Conservation (phyloP, 1,140 invertebrate species). For the Drosophila parvula region DNA sequence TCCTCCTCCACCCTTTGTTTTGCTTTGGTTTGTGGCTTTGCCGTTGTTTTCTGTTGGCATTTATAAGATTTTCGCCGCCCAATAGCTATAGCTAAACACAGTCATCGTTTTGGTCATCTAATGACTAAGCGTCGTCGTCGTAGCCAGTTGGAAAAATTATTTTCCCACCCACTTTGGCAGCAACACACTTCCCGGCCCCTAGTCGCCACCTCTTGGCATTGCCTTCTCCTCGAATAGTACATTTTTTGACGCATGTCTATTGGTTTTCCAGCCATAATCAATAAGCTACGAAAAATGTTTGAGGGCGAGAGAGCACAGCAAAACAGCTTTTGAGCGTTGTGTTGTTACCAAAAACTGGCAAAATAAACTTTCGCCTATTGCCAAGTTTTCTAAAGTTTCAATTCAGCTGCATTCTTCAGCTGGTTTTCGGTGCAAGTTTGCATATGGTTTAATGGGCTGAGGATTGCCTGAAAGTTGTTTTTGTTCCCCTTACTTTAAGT, state of each 20-base stretch:
- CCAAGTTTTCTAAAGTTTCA: conserved; percentile 5
- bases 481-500: not conserved
- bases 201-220: not conserved
- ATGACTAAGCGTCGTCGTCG: conserved; percentile 47
- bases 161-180: conserved; percentile 17
- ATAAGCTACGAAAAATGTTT: conserved; percentile 54
- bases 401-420: not conserved
- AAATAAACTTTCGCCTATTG: conserved; percentile 57
- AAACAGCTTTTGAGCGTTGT: conserved; percentile 10
- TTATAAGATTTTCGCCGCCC: conserved; percentile 46
- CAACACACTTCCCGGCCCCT: not conserved
- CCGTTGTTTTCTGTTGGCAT: conserved; percentile 40
- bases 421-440: conserved; percentile 1
- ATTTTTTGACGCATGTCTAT: conserved; percentile 64
- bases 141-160: conserved; percentile 18
- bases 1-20: conserved; percentile 24
- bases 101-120: conserved; percentile 43
- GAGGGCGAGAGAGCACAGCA: conserved; percentile 16
- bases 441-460: conserved; percentile 1
- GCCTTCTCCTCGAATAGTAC: conserved; percentile 5
- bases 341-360: conserved; percentile 13
- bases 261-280: conserved; percentile 71
- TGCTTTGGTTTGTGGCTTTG: conserved; percentile 16
- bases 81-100: conserved; percentile 19
- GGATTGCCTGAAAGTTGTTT: not conserved